Conservation (phyloP, 2,888 invertebrate genomes). For the Uloborus plumipes region DNA sequence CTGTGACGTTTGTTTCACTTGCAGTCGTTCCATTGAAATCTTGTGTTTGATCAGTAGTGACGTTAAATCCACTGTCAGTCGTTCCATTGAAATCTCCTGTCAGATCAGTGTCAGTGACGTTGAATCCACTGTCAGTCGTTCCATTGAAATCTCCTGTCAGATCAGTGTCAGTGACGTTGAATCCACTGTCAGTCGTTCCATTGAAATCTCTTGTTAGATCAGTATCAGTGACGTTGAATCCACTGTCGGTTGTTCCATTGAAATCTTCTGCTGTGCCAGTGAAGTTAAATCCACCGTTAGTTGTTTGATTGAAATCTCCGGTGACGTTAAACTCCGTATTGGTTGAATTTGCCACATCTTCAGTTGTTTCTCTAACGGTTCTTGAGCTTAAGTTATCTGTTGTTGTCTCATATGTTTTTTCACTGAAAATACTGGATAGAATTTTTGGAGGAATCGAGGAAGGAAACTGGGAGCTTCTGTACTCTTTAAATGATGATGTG, state of each 20-base stretch:
- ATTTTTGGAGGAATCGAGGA: slow-evolving; percentile 10
- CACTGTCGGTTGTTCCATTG: neutral
- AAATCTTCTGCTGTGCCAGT: neutral
- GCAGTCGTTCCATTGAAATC: no score
- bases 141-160: neutral
- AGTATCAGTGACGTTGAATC: neutral
- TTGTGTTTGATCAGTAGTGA: neutral
- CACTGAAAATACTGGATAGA: slow-evolving; percentile 22
- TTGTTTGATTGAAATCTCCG: neutral
- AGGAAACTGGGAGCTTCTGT: slow-evolving; percentile 7
- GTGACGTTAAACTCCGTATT: neutral
- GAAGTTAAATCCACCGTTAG: neutral
- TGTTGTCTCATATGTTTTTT: neutral
- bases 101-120: neutral
- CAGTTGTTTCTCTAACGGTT: neutral
- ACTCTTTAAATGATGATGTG: slow-evolving; percentile 19
- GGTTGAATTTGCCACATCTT: neutral
- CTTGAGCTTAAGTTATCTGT: neutral
- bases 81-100: neutral
- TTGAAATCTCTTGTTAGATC: neutral
- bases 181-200: neutral
- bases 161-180: neutral
- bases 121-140: neutral
- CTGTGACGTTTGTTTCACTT: neutral
- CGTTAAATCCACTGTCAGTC: neutral